Percentiles rank a stretch among this genome's conserved stretches.
Evolutionary conservation across 2,797 vertebrate species (phyloP).

Genomic region (Pangasius sanitwongsei): DNA sequence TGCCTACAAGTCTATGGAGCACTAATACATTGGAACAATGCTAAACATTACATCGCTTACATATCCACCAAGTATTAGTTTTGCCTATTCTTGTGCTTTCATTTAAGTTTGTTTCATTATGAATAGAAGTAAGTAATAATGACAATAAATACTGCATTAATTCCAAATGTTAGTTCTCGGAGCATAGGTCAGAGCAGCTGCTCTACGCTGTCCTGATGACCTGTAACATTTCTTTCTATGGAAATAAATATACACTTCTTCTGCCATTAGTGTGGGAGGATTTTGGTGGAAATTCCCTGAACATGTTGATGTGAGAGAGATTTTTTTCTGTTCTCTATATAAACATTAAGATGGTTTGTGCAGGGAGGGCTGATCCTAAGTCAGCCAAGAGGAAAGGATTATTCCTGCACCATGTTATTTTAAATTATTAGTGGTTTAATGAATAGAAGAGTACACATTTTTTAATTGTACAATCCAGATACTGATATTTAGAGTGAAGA

Average conservation of each 20-base stretch:
- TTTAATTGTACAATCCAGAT: background rate
- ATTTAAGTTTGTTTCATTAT: background rate
- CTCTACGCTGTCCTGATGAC: background rate
- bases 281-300: background rate
- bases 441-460: background rate
- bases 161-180: background rate
- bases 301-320: background rate
- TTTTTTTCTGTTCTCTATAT: background rate
- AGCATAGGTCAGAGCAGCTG: background rate
- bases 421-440: background rate
- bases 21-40: background rate
- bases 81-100: background rate
- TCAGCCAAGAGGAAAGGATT: background rate
- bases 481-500: background rate
- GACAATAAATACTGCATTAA: background rate
- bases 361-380: background rate
- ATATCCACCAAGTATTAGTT: background rate
- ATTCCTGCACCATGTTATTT: background rate
- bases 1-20: background rate
- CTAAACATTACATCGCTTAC: background rate
- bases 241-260: background rate
- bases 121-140: background rate
- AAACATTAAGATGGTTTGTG: constrained; percentile 9
- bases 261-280: background rate
- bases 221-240: background rate